Evolutionary conservation across 92 coral and sea anemone species (phyloP).

Genomic region (Porites rus): DNA sequence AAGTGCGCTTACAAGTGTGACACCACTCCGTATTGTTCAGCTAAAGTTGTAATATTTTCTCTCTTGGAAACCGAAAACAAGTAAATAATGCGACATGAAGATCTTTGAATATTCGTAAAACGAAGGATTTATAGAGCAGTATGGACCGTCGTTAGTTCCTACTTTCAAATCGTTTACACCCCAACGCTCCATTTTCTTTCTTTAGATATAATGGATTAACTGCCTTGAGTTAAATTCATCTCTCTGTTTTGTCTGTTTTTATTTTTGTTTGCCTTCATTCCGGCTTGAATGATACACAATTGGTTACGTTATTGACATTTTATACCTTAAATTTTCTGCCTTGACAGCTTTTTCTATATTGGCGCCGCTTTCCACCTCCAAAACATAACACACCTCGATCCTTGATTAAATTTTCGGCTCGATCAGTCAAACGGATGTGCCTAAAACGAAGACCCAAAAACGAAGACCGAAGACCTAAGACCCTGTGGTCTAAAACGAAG

Average conservation of each 20-base stretch:
- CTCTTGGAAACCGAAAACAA: background rate
- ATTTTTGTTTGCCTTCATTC: too few relatives aligned
- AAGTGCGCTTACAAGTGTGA: background rate
- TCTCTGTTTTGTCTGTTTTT: too few relatives aligned
- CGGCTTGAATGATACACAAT: background rate
- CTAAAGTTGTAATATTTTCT: background rate
- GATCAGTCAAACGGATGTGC: too few relatives aligned
- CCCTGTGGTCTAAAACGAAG: too few relatives aligned
- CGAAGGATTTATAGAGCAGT: conserved; percentile 3
- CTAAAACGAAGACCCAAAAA: too few relatives aligned
- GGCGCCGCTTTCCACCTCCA: background rate
- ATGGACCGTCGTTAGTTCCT: background rate
- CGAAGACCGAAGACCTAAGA: too few relatives aligned
- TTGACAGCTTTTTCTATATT: background rate
- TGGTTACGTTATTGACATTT: background rate
- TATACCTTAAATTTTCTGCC: background rate
- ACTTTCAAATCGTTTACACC: background rate
- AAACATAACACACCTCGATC: background rate
- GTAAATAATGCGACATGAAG: conserved; percentile 1
- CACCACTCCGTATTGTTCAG: background rate
- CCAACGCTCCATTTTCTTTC: background rate
- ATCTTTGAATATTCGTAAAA: background rate
- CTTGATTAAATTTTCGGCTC: too few relatives aligned
- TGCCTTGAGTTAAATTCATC: too few relatives aligned
- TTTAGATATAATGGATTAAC: too few relatives aligned